phyloP scores from a whole-genome alignment of 2,113 vertebrate species.

The Trochalopteron elliotii region DNA sequence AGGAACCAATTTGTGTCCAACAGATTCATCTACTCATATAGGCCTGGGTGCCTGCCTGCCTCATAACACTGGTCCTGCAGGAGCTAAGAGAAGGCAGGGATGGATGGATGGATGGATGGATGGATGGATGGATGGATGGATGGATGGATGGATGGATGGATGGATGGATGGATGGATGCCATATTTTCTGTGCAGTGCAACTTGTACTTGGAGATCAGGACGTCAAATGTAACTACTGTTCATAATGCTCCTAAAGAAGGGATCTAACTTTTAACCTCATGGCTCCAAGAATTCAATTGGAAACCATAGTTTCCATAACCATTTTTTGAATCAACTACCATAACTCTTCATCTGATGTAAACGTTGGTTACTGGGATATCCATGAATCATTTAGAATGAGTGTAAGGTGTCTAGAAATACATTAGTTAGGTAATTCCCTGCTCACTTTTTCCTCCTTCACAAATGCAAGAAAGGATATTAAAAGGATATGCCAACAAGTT shows the following conservation, averaged over 20 bases:
- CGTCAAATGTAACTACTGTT: neutral
- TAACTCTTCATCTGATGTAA: neutral
- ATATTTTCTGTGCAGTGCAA: fast-evolving
- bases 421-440: neutral
- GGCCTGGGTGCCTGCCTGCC: neutral
- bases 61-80: neutral
- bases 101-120: neutral
- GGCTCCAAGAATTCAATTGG: neutral
- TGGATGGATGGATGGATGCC: neutral
- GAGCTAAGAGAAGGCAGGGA: neutral
- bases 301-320: neutral
- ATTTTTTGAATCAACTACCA: neutral
- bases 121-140: neutral
- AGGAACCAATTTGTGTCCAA: neutral
- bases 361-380: neutral
- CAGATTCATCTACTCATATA: neutral
- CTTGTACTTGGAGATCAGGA: neutral
- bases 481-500: neutral
- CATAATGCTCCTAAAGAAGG: neutral
- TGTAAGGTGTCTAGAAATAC: neutral
- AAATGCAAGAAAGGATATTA: neutral
- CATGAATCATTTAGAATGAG: neutral
- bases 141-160: neutral
- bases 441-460: neutral
- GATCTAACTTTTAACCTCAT: neutral